Conservation (phyloP, 2,888 invertebrate genomes). For the Zonitis immaculata region DNA sequence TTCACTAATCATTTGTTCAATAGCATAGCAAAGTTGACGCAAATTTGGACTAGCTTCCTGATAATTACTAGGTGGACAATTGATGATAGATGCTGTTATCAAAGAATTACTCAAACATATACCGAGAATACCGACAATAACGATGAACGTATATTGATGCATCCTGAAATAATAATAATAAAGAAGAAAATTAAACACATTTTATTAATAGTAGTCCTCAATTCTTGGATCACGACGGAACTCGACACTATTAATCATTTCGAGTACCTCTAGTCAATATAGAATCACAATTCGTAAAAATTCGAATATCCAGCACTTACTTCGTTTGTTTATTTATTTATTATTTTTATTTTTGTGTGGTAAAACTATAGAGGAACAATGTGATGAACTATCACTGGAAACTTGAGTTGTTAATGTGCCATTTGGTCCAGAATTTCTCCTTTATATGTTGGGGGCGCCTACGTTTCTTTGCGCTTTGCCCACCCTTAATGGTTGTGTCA, state of each 20-base stretch:
- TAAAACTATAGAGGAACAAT: conserved; percentile 7
- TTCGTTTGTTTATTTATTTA: too few species aligned
- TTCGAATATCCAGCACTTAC: too few species aligned
- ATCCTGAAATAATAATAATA: too few species aligned
- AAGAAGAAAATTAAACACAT: too few species aligned
- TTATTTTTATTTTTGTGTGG: too few species aligned
- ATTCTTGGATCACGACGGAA: neutral
- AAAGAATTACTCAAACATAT: conserved; percentile 20
- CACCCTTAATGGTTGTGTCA: conserved; percentile 13
- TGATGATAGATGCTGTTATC: conserved; percentile 31
- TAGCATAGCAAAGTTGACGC: conserved; percentile 32
- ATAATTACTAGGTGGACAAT: conserved; percentile 32
- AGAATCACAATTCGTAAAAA: too few species aligned
- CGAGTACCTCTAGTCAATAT: conserved; percentile 5
- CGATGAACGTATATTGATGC: conserved; percentile 24
- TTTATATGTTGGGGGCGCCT: conserved; percentile 24
- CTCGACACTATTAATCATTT: conserved; percentile 13
- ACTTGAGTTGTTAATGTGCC: conserved; percentile 21
- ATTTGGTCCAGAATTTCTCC: conserved; percentile 21
- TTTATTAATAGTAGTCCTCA: neutral
- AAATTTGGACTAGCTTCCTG: conserved; percentile 29
- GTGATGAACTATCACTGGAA: conserved; percentile 21
- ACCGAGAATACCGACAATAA: conserved; percentile 24
- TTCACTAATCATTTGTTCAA: conserved; percentile 34
- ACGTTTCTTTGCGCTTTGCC: conserved; percentile 23